Evolutionary conservation across 2,888 invertebrate genomes (phyloP).

Genomic region (Syrphus vitripennis): DNA sequence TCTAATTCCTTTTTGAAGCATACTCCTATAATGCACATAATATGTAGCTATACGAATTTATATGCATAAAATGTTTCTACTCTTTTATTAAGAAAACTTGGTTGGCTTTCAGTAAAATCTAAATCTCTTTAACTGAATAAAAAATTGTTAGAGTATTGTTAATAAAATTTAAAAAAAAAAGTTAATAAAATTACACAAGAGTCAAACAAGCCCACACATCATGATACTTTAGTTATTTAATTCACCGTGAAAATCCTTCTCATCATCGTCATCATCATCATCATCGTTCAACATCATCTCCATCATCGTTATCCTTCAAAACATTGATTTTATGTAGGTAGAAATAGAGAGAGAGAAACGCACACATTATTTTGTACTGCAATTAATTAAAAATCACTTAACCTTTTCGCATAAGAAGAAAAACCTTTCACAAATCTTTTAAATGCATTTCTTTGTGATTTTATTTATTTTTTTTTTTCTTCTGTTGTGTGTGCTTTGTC

Average conservation of each 20-base stretch:
- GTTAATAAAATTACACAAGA: neutral
- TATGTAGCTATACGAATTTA: neutral
- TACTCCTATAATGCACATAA: no score
- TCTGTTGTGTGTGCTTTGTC: neutral
- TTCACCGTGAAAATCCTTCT: neutral
- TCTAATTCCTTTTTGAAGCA: constrained; percentile 1
- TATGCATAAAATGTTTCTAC: neutral
- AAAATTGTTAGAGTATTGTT: neutral
- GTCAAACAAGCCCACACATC: neutral
- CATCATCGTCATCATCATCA: neutral
- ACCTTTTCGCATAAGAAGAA: constrained; percentile 21
- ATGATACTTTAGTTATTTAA: neutral
- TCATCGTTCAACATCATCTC: no score
- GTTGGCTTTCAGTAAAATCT: neutral
- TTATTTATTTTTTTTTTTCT: neutral
- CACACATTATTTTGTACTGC: constrained; percentile 42
- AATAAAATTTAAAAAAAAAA: neutral
- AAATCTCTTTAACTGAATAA: neutral
- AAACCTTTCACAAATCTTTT: constrained; percentile 1
- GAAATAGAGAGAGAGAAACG: neutral
- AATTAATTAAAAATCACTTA: constrained; percentile 67
- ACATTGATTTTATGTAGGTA: neutral
- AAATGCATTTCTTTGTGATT: constrained; percentile 9
- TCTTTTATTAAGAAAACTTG: neutral
- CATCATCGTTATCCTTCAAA: neutral